Percentiles rank a stretch among this genome's conserved stretches.
These are phyloP conservation scores for Cybosia mesomella DNA, from an alignment of 2,888 invertebrate genomes.

Conservation along the genomic window DNA sequence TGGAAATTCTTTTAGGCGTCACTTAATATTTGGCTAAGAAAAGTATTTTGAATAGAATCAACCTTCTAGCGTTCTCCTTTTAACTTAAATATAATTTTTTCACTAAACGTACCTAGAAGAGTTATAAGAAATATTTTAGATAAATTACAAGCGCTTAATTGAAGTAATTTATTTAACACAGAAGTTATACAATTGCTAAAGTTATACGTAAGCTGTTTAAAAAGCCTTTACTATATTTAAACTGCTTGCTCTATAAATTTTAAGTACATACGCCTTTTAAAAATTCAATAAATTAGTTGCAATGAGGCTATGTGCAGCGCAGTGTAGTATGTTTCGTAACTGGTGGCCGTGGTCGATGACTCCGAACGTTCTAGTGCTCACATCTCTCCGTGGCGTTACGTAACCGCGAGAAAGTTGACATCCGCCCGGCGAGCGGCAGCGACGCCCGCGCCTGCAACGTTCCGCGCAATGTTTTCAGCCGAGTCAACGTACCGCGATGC, in stretches of 20 bases:
- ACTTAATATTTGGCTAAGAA: no score
- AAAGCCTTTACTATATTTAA: conserved; percentile 9
- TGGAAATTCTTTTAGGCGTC: no score
- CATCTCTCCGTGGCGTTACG: conserved; percentile 79
- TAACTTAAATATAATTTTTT: no score
- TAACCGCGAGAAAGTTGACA: conserved; percentile 86
- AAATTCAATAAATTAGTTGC: conserved; percentile 51
- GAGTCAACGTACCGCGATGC: conserved; percentile 65
- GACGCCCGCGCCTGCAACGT: conserved; percentile 33
- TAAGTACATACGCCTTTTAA: conserved; percentile 12
- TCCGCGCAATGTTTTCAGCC: conserved; percentile 62
- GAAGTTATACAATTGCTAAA: background rate
- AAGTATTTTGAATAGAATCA: no score
- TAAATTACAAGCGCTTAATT: background rate
- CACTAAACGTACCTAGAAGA: no score
- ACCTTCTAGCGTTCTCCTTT: no score
- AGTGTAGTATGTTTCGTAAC: conserved; percentile 75
- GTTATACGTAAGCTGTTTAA: background rate
- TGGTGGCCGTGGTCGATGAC: conserved; percentile 84
- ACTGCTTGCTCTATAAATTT: conserved; percentile 17
- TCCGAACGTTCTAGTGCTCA: conserved; percentile 83
- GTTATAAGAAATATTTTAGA: background rate
- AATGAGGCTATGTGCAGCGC: conserved; percentile 63
- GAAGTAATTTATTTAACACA: background rate
- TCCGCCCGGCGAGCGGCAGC: conserved; percentile 63